Base-by-base conservation (phyloP, 1,140 invertebrate species). In the Hypsibius dujardini region DNA sequence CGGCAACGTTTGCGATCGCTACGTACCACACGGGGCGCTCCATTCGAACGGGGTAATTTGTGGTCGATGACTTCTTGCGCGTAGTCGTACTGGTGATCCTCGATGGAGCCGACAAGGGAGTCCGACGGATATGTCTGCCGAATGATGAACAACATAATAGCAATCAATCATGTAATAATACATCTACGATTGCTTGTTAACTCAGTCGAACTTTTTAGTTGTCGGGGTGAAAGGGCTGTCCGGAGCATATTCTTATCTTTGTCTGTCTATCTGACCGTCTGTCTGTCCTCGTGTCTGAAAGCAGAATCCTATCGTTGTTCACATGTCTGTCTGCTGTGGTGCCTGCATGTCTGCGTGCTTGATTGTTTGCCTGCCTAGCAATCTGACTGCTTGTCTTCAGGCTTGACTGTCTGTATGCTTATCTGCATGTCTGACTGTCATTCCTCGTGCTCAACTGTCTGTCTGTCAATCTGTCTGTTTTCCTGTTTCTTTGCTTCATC, bases 61-160 rank as follows among this genome's bases (percentile, higher is more conserved):
- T 28, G 47, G n/a, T 3, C 15, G 1, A 74, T 46, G 59, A 70
- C 42, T 46, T 73, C 67, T 47, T 71, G 71, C 46, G 74, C 74
- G 70, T 74, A 70, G 28, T 59, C 70, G 46, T 74, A 74, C 46
- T 74, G 72, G 1, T 28, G 59, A 2, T 74, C 74, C 28, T 70
- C 71, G 1, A 71, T 72, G n/a, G 73, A 62, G 28, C 12, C 60
- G 47, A 72, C 71, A n/a, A 56, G 59, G 69, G 75, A 71, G 3
- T 74, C 71, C 70, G 84, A 77, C 46, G 87, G 86, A 78, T 86
- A 88, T 1, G 82, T 81, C 83, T 90, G 83, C 72, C 87, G 83
- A 40, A 72, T 72, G 2, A 71, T 42, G 7, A 46, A n/a, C 28
- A 70, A 12, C 67, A 46, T n/a, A 14, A 59, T 42, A 62, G 46